phyloP scores from a whole-genome alignment of 2,888 invertebrate genomes.

The Brachypalpus laphriformis region DNA sequence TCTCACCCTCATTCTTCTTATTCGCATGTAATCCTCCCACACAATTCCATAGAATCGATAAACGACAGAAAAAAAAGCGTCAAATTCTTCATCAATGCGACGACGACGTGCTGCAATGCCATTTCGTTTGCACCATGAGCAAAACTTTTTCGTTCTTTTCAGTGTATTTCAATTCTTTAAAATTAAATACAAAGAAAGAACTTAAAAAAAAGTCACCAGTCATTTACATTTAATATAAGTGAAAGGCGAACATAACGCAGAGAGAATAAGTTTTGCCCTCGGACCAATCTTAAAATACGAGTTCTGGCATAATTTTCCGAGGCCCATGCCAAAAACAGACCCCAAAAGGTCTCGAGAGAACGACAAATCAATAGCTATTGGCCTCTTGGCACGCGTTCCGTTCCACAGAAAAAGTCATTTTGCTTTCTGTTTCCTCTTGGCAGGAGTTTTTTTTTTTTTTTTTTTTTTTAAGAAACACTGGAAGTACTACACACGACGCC shows the following conservation, averaged over 20 bases:
- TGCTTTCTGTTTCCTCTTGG: slow-evolving; percentile 10
- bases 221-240: slow-evolving; percentile 6
- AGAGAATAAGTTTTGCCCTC: not conserved
- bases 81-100: slow-evolving; percentile 6
- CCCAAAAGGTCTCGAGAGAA: slow-evolving; percentile 2
- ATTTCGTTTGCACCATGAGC: not conserved
- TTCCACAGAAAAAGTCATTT: slow-evolving; percentile 5
- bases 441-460: not conserved
- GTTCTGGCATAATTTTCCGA: slow-evolving; percentile 30
- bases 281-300: slow-evolving; percentile 19
- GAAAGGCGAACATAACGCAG: not conserved
- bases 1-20: not conserved
- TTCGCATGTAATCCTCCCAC: not conserved
- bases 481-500: slow-evolving; percentile 1
- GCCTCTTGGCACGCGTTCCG: slow-evolving; percentile 34
- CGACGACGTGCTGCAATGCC: slow-evolving; percentile 19
- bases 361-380: slow-evolving; percentile 41
- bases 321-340: slow-evolving; percentile 6
- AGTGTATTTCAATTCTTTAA: not conserved
- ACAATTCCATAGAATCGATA: slow-evolving; percentile 12
- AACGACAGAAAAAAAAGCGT: not conserved
- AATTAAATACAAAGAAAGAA: not conserved
- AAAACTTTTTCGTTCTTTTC: not conserved
- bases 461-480: not conserved
- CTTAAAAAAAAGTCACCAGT: not conserved